Evolutionary conservation across 2,113 vertebrate species (phyloP).

Genomic region (Fregetta grallaria): DNA sequence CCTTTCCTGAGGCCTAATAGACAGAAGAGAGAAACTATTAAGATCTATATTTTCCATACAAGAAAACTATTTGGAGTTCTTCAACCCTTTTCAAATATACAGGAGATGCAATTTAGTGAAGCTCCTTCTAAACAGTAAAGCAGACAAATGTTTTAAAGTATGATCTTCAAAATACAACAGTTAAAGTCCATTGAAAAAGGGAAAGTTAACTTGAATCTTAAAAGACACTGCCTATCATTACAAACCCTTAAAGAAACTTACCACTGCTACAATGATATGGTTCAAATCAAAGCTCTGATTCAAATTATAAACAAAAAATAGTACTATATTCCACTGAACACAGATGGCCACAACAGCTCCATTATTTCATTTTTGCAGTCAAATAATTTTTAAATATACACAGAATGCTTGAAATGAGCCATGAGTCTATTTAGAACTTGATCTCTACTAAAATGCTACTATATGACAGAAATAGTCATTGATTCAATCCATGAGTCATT

Average conservation of each 20-base stretch:
- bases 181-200: neutral
- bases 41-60: neutral
- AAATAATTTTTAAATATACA: neutral
- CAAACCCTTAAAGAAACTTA: neutral
- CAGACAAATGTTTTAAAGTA: neutral
- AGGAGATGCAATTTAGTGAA: neutral
- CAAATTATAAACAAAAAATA: neutral
- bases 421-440: neutral
- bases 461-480: neutral
- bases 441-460: neutral
- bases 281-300: neutral
- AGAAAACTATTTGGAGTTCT: neutral
- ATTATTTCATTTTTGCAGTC: neutral
- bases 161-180: neutral
- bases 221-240: neutral
- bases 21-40: neutral
- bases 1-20: slow-evolving; percentile 90
- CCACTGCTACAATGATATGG: neutral
- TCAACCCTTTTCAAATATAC: neutral
- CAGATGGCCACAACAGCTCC: neutral
- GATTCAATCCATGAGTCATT: neutral
- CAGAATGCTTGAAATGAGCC: neutral
- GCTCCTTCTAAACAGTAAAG: neutral
- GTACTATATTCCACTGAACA: neutral
- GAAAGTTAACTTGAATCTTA: neutral